phyloP scores from a whole-genome alignment of 2,113 vertebrate genomes.

The Scomber japonicus region DNA sequence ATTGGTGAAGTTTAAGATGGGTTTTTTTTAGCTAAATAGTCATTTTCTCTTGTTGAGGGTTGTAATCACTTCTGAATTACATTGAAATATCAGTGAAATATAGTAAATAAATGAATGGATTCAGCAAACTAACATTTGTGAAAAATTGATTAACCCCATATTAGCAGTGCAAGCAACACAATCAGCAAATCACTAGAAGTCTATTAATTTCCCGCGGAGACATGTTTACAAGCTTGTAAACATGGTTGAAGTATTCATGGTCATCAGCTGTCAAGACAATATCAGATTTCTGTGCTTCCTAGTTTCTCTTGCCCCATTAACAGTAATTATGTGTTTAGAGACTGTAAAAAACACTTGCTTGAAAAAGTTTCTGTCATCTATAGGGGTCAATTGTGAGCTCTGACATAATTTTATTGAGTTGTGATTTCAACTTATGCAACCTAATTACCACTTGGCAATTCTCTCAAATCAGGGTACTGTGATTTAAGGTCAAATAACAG shows the following conservation, averaged over 20 bases:
- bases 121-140: neutral
- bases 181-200: conserved; percentile 41
- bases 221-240: conserved; percentile 35
- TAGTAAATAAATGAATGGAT: neutral
- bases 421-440: conserved; percentile 8
- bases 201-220: neutral
- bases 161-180: conserved; percentile 22
- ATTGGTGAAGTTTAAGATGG: too few relatives aligned
- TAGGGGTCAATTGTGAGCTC: neutral
- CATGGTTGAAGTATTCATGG: conserved; percentile 14
- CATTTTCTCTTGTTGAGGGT: neutral
- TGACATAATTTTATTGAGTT: conserved; percentile 20
- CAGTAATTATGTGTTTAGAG: conserved; percentile 15
- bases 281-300: conserved; percentile 5
- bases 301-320: neutral
- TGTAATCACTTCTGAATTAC: neutral
- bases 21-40: too few relatives aligned
- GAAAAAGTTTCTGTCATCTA: conserved; percentile 3
- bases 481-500: neutral
- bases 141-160: conserved; percentile 33
- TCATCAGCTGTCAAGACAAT: conserved; percentile 9
- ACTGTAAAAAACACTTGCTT: neutral
- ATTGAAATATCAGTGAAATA: neutral
- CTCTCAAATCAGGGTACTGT: neutral
- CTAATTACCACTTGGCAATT: neutral